phyloP scores from a whole-genome alignment of 2,888 invertebrate species.

The Thera obeliscata region DNA sequence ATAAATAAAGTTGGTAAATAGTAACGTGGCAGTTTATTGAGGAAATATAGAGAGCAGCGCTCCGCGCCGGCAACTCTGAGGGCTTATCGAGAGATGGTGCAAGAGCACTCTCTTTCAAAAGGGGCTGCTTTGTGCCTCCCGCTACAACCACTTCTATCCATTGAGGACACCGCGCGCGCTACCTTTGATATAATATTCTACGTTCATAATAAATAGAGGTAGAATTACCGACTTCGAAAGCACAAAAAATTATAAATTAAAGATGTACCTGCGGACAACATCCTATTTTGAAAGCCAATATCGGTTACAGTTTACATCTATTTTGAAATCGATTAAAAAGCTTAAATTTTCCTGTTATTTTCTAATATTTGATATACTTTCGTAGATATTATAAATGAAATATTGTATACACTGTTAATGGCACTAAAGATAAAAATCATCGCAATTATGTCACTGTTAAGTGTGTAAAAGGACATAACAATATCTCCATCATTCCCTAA shows the following conservation, averaged over 20 bases:
- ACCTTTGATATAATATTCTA: constrained; percentile 16
- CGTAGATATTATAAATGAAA: background rate
- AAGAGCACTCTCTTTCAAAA: constrained; percentile 70
- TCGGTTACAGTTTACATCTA: too few relatives aligned
- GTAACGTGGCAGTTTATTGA: constrained; percentile 52
- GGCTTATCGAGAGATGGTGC: constrained; percentile 73
- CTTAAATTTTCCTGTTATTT: too few relatives aligned
- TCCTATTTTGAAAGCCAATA: too few relatives aligned
- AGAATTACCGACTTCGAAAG: too few relatives aligned
- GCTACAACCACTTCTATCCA: constrained; percentile 66
- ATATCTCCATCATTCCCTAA: constrained; percentile 58
- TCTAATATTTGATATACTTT: too few relatives aligned
- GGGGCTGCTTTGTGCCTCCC: constrained; percentile 74
- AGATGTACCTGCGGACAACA: too few relatives aligned
- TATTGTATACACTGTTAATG: too few relatives aligned
- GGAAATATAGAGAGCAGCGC: constrained; percentile 57
- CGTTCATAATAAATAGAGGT: constrained; percentile 6
- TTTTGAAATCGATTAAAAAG: too few relatives aligned
- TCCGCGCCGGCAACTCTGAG: constrained; percentile 46
- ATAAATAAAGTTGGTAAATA: constrained; percentile 38
- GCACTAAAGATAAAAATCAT: constrained; percentile 39
- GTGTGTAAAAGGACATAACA: constrained; percentile 45
- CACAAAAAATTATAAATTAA: too few relatives aligned
- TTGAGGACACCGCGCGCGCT: constrained; percentile 52
- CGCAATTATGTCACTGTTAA: constrained; percentile 48